Evolutionary conservation across 2,888 invertebrate species (phyloP), one percentile per base, ranked within the genome.

Genomic region (Druceiella hillmani): DNA sequence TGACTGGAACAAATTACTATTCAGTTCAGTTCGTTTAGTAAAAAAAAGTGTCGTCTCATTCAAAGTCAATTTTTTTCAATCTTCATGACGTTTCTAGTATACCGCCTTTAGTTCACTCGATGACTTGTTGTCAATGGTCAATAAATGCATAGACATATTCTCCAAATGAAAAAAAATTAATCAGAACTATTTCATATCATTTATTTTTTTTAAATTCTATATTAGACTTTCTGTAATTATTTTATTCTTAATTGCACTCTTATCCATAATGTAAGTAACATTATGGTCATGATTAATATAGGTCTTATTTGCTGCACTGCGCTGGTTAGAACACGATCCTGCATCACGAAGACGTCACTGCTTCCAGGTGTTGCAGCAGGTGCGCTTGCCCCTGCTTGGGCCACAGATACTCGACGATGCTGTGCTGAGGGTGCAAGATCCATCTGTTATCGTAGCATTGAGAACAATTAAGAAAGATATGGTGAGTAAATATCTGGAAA

Each of bases 291-390:
- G 2, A 33, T 33, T 27, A 31, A 38, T 22, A 24, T 55, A 86
- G 81, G 83, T 88, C 42, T 82, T 92, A 58, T 81, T 84, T 58
- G 86, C 89, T 37, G 92, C 91, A 11, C 67, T 93, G 48, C 78
- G 84, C 49, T 94, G 94, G 94, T 79, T 94, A 32, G 81, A 81
- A 47, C 83, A 88, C 55, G 87, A 91, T 55, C 79, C 87, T 10
- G 66, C 78, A 11, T 76, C 81, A 34, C 75, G 94, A 36, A 76
- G 89, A 46, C 80, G 85, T 43, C 85, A 82, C 58, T 86, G 93
- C 44, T 91, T 91, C 57, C 90, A 92, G 64, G 81, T 93, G 40
- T 66, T 94, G 43, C 78, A 80, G 43, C 80, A 85, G 52, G 82
- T 94, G 29, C 76, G 93, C 48, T 73, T 94, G 51, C 85, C 91